Evolutionary conservation across 2,113 vertebrate species (phyloP).

Genomic region (Datnioides undecimradiatus): DNA sequence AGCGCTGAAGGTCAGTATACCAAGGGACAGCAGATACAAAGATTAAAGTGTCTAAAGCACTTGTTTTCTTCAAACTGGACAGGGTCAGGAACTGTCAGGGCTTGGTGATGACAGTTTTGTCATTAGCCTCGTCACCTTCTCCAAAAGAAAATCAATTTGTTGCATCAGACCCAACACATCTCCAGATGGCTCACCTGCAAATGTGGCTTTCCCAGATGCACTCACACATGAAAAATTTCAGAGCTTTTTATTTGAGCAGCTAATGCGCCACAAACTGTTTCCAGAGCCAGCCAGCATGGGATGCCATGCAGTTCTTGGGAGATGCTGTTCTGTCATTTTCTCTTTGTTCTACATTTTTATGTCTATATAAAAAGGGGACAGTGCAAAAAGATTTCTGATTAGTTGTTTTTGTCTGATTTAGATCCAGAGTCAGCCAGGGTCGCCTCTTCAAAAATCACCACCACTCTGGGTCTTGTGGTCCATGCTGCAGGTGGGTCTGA

Average conservation of each 20-base stretch:
- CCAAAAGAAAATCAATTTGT: neutral
- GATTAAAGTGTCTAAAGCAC: neutral
- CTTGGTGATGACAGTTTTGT: neutral
- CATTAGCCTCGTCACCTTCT: neutral
- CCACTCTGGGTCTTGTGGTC: constrained; percentile 95
- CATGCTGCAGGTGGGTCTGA: constrained; percentile 92
- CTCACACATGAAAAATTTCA: neutral
- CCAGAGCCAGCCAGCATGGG: neutral
- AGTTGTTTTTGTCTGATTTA: constrained; percentile 71
- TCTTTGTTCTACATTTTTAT: neutral
- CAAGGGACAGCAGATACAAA: neutral
- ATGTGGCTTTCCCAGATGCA: neutral
- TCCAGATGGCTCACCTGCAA: neutral
- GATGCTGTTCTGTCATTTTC: neutral
- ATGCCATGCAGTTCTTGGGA: neutral
- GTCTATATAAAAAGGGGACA: neutral
- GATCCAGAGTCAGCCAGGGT: constrained; percentile 93
- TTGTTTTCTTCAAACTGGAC: neutral
- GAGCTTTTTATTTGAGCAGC: neutral
- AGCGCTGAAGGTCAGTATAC: constrained; percentile 87
- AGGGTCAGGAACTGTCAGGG: neutral
- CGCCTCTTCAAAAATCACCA: constrained; percentile 95
- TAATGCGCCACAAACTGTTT: neutral
- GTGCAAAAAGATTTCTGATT: neutral
- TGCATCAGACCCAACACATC: neutral